A percentile compares a stretch with the other conserved stretches of the same genome.
These are phyloP conservation scores for Gibbula magus DNA, from an alignment of 2,888 invertebrate genomes.

Conservation along the genomic window DNA sequence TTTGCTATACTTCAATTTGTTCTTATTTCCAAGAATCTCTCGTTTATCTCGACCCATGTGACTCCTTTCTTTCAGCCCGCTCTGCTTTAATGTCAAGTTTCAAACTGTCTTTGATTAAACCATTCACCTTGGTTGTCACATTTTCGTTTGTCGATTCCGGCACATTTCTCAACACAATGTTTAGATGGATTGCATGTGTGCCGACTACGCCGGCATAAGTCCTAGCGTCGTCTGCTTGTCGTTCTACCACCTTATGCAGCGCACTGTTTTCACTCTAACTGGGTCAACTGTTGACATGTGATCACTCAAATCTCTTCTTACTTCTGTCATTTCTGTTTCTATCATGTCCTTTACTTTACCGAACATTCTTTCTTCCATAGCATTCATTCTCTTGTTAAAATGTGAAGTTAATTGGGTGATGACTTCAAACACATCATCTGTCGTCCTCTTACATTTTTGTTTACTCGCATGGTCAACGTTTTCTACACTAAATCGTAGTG, in stretches of 20 bases:
- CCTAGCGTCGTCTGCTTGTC: no score
- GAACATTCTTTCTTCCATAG: constrained; percentile 2
- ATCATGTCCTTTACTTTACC: neutral
- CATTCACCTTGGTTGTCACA: constrained; percentile 8
- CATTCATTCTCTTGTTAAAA: neutral
- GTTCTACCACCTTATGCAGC: no score
- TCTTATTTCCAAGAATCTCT: no score
- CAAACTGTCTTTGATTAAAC: constrained; percentile 25
- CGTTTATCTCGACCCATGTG: neutral
- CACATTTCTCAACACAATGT: constrained; percentile 18
- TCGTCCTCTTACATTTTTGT: neutral
- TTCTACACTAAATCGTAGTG: no score
- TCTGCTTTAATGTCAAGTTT: constrained; percentile 12
- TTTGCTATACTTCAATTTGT: neutral
- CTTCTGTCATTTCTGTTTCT: neutral
- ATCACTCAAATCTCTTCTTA: neutral
- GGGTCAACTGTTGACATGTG: neutral
- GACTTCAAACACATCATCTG: neutral
- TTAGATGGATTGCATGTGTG: neutral
- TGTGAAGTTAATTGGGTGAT: neutral
- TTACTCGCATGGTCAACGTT: no score
- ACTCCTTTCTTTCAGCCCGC: constrained; percentile 1
- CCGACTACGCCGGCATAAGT: neutral
- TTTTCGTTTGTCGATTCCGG: constrained; percentile 19
- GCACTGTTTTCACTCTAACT: neutral